These are phyloP conservation scores for Sebastiscus tertius DNA, from an alignment of 2,797 vertebrate species.

Conservation along the genomic window DNA sequence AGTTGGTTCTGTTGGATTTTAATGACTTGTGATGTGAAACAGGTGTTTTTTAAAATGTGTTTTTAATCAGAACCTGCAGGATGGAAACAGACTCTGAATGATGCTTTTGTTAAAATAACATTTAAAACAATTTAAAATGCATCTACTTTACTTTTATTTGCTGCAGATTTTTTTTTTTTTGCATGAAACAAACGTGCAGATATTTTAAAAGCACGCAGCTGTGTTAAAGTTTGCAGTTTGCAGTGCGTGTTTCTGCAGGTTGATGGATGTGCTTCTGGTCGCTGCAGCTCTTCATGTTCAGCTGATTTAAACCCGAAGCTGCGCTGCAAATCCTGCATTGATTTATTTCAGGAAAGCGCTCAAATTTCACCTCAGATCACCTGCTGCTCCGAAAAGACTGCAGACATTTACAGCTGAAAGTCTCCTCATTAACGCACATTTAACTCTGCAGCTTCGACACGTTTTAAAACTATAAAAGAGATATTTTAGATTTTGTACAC, in stretches of 20 bases:
- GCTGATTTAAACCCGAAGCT: slow-evolving; percentile 18
- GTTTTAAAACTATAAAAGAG: background rate
- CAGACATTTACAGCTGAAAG: background rate
- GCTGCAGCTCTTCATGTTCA: background rate
- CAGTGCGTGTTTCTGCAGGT: background rate
- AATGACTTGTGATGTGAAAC: background rate
- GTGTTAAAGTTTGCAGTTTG: background rate
- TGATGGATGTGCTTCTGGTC: background rate
- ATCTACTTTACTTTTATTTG: background rate
- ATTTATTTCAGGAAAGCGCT: slow-evolving; percentile 11
- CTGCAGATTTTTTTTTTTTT: background rate
- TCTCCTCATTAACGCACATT: background rate
- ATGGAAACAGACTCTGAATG: background rate
- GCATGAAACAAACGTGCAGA: background rate
- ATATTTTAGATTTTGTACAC: background rate
- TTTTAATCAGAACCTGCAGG: background rate
- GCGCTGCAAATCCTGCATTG: slow-evolving; percentile 1
- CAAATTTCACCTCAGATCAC: slow-evolving; percentile 15
- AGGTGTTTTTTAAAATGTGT: background rate
- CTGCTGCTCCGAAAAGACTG: background rate
- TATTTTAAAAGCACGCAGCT: background rate
- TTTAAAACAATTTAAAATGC: background rate
- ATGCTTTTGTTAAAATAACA: background rate
- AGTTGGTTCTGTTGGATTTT: background rate
- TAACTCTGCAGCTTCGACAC: background rate